Evolutionary conservation across 2,797 vertebrate genomes (phyloP), one percentile per base, ranked within the genome.

Genomic region (Danio kyathit): DNA sequence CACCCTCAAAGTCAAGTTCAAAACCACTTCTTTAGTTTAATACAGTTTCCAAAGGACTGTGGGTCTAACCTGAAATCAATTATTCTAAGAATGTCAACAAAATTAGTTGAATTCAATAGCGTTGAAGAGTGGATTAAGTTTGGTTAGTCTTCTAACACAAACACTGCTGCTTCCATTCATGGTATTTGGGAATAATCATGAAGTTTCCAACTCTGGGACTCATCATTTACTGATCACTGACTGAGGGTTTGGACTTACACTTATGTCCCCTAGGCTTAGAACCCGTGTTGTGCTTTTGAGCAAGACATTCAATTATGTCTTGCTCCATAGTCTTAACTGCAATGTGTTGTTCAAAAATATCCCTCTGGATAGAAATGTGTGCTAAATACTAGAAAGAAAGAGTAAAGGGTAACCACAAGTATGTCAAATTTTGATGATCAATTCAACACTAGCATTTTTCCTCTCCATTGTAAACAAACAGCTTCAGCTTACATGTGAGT

Each of bases 361-460:
- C 43, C 6, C 40, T 44, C 14, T 38, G 72, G 43, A 76, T 19
- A 17, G 40, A 14, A n/a, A 74, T 38, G 19, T 48, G 29, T 19
- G 13, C 10, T 76, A 65, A 76, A 54, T 52, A 54, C 12, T 51
- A 61, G 57, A 11, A 38, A 41, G 16, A 75, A 12, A 16, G 59
- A 63, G 19, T 43, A 13, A 40, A 16, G 29, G 3, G 29, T 29
- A 29, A 29, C 29, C 29, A 29, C 29, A 29, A 29, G 29, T 3
- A 29, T 29, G 29, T 29, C 29, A 29, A 29, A 29, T 29, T 29
- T 3, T 29, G 29, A 29, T 29, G 29, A 29, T 29, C 3, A 3
- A 29, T 29, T 29, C 29, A 29, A 29, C 1, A 29, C 29, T 29
- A 29, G 29, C 29, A 29, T 29, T 29, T 29, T n/a, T 29, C 1